Evolutionary conservation across 2,888 invertebrate species (phyloP).

Genomic region (Metopia argyrocephala): DNA sequence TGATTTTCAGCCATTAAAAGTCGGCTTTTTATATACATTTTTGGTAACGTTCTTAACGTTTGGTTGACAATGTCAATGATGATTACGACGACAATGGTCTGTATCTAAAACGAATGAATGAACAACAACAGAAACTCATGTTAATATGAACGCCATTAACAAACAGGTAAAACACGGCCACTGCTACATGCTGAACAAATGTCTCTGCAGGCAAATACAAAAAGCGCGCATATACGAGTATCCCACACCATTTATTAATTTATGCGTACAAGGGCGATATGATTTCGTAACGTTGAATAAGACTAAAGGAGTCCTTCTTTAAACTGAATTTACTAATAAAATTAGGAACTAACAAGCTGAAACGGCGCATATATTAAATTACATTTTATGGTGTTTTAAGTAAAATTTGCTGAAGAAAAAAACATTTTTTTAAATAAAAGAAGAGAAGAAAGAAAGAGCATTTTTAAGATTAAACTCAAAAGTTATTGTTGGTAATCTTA

Average conservation of each 20-base stretch:
- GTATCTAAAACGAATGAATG: constrained; percentile 70
- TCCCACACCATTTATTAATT: not conserved
- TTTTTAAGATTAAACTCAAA: not conserved
- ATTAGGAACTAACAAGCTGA: constrained; percentile 42
- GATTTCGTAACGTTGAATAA: not conserved
- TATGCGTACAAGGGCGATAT: not conserved
- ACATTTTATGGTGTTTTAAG: constrained; percentile 24
- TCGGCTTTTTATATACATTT: constrained; percentile 40
- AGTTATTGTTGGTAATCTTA: too few species aligned
- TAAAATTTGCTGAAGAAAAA: not conserved
- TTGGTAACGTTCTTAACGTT: not conserved
- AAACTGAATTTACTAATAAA: constrained; percentile 42
- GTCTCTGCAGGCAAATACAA: not conserved
- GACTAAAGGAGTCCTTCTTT: not conserved
- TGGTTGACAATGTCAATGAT: constrained; percentile 10
- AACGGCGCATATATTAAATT: constrained; percentile 38
- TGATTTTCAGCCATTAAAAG: constrained; percentile 54
- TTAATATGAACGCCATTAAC: constrained; percentile 69
- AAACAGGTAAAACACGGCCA: constrained; percentile 65
- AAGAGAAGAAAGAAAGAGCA: not conserved
- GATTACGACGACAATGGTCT: constrained; percentile 7
- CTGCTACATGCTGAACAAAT: constrained; percentile 59
- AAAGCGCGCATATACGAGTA: constrained; percentile 1
- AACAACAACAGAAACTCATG: constrained; percentile 71
- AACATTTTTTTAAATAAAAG: constrained; percentile 18